Evolutionary conservation across 2,113 vertebrate species (phyloP).

Genomic region (Antechinus stuartii): DNA sequence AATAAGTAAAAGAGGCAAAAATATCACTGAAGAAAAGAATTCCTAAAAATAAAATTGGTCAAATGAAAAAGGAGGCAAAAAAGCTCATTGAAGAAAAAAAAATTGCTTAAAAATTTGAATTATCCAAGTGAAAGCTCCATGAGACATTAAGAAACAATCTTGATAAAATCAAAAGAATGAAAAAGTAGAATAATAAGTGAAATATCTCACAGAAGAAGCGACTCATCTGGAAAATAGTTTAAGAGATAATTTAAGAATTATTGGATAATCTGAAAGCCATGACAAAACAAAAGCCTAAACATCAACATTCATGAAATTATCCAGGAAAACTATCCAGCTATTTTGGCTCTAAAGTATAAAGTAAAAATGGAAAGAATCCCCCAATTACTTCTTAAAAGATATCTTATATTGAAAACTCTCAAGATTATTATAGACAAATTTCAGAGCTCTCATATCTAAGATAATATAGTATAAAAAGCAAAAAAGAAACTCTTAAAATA

Average conservation of each 20-base stretch:
- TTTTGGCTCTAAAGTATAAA: background rate
- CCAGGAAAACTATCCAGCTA: background rate
- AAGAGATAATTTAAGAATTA: background rate
- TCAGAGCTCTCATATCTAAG: background rate
- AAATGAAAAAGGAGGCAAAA: too few relatives aligned
- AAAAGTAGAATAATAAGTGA: background rate
- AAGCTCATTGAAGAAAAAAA: too few relatives aligned
- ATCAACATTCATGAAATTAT: background rate
- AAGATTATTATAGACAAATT: background rate
- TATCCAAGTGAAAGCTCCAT: background rate
- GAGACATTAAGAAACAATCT: background rate
- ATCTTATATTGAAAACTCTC: background rate
- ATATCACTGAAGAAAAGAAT: background rate
- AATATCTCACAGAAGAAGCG: background rate
- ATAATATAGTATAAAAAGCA: background rate
- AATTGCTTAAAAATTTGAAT: background rate
- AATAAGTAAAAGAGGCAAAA: background rate
- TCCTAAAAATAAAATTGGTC: background rate
- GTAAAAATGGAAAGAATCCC: background rate
- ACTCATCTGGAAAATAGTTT: background rate
- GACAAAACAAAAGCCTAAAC: background rate
- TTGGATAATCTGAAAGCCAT: background rate
- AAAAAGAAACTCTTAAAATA: background rate
- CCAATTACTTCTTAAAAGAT: background rate
- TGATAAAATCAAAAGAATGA: background rate